A percentile compares a stretch with the other conserved stretches of the same genome.
These are phyloP conservation scores for Drosophila demipolita DNA, from an alignment of 2,888 invertebrate species.

Conservation along the genomic window DNA sequence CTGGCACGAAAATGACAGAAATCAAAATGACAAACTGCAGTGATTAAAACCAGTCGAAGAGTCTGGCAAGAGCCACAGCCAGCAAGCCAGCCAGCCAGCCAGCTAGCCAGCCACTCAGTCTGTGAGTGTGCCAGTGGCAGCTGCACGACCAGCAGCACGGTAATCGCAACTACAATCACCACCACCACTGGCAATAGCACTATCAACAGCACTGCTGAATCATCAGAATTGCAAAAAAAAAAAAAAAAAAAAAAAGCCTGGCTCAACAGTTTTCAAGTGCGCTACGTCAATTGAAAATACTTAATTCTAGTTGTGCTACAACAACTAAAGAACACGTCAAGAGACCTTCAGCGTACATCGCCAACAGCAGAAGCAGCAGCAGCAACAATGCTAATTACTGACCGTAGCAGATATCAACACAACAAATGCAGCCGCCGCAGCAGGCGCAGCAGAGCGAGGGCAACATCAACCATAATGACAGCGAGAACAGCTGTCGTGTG, in stretches of 20 bases:
- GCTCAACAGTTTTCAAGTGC: slow-evolving; percentile 57
- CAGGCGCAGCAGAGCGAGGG: slow-evolving; percentile 10
- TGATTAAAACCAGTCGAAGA: slow-evolving; percentile 76
- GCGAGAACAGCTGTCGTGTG: slow-evolving; percentile 34
- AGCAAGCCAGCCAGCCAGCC: slow-evolving; percentile 12
- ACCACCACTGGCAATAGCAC: slow-evolving; percentile 28
- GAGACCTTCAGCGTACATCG: slow-evolving; percentile 65
- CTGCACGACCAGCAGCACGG: slow-evolving; percentile 14
- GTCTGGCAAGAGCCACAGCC: slow-evolving; percentile 34
- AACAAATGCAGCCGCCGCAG: slow-evolving; percentile 26
- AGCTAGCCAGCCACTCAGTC: slow-evolving; percentile 40
- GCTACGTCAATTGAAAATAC: slow-evolving; percentile 64
- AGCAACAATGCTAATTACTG: slow-evolving; percentile 59
- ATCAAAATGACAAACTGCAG: slow-evolving; percentile 73
- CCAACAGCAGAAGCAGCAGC: slow-evolving; percentile 45
- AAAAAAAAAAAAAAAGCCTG: slow-evolving; percentile 27
- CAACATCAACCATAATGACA: slow-evolving; percentile 29
- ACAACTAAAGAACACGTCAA: slow-evolving; percentile 49
- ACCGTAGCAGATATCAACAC: slow-evolving; percentile 35
- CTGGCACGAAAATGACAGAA: slow-evolving; percentile 75
- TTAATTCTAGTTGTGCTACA: slow-evolving; percentile 41
- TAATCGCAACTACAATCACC: not conserved
- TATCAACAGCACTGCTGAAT: slow-evolving; percentile 25
- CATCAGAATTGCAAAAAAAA: slow-evolving; percentile 31
- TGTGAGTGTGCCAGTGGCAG: slow-evolving; percentile 42